Percentiles rank a stretch among this genome's conserved stretches.
Evolutionary conservation across 2,113 vertebrate genomes (phyloP).

Genomic region (Burhinus bistriatus): DNA sequence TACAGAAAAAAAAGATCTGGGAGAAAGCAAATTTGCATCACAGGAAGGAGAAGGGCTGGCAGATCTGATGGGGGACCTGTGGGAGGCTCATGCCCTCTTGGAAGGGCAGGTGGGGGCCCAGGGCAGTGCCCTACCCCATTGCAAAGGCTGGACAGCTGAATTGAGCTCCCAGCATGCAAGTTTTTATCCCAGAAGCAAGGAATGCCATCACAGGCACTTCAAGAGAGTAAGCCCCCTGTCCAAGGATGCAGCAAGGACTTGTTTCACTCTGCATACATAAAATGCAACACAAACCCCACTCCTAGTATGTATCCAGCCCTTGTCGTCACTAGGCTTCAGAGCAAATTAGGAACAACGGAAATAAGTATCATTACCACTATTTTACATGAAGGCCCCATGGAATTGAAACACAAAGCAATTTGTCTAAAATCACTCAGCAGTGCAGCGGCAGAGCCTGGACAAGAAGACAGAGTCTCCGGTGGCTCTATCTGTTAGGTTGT

Average conservation of each 20-base stretch:
- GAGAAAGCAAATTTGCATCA: background rate
- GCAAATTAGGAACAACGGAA: background rate
- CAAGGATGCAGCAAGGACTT: background rate
- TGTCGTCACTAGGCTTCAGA: background rate
- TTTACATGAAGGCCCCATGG: background rate
- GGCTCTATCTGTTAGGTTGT: background rate
- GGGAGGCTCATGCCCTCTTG: background rate
- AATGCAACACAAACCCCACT: background rate
- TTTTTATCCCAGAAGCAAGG: background rate
- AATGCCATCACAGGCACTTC: accelerated
- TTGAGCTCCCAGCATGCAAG: background rate
- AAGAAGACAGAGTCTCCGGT: background rate
- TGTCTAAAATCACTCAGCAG: background rate
- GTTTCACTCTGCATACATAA: background rate
- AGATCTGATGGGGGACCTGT: background rate
- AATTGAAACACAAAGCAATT: background rate
- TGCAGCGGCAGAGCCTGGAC: background rate
- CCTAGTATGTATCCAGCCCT: background rate
- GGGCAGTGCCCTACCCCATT: background rate
- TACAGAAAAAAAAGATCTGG: background rate
- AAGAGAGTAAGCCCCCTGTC: background rate
- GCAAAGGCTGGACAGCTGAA: background rate
- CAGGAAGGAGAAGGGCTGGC: background rate
- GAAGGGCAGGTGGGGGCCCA: background rate
- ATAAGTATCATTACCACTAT: background rate